Percentiles rank a stretch among this genome's conserved stretches.
Evolutionary conservation across 2,797 vertebrate genomes (phyloP).

Genomic region (Euthynnus affinis): DNA sequence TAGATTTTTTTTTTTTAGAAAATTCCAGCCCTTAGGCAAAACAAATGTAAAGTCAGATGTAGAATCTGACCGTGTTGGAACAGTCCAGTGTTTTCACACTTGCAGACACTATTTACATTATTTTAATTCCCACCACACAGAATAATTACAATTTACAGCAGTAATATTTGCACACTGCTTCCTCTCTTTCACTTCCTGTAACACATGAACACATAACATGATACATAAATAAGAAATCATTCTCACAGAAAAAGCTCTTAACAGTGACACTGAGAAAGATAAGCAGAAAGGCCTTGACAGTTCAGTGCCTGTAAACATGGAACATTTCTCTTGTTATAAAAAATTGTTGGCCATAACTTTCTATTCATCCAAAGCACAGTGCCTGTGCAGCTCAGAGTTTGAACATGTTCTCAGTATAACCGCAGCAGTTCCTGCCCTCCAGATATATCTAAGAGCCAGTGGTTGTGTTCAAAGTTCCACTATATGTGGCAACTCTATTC

Average conservation of each 20-base stretch:
- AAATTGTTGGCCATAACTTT: constrained; percentile 40
- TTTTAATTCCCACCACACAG: constrained; percentile 39
- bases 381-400: constrained; percentile 32
- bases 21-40: constrained; percentile 28
- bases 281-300: constrained; percentile 47
- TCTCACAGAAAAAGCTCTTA: constrained; percentile 39
- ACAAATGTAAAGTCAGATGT: constrained; percentile 44
- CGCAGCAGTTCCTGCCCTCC: constrained; percentile 51
- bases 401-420: constrained; percentile 76
- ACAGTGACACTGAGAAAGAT: constrained; percentile 30
- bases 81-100: constrained; percentile 22
- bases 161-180: constrained; percentile 30
- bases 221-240: constrained; percentile 42
- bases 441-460: constrained; percentile 32
- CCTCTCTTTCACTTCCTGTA: constrained; percentile 13
- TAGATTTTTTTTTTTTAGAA: constrained; percentile 15
- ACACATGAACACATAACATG: constrained; percentile 26
- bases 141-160: constrained; percentile 28
- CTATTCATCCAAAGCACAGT: constrained; percentile 51
- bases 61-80: constrained; percentile 28
- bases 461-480: too few species aligned
- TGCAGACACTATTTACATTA: constrained; percentile 45
- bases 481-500: too few species aligned
- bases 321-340: constrained; percentile 48
- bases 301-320: constrained; percentile 35